phyloP scores from a whole-genome alignment of 2,888 invertebrate genomes.

The Polyploca ridens region DNA sequence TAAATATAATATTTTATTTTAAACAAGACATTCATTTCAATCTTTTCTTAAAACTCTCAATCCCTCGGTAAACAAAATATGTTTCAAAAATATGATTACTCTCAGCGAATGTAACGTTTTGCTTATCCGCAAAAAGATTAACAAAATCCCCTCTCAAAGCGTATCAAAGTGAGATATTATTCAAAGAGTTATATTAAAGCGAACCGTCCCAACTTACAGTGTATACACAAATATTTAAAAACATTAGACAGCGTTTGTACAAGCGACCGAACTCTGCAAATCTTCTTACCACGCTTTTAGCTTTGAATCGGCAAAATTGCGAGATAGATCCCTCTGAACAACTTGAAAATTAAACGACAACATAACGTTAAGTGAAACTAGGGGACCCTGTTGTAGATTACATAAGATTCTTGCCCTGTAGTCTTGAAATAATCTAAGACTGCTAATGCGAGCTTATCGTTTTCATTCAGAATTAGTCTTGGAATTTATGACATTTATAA shows the following conservation, averaged over 20 bases:
- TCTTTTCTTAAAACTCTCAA: not conserved
- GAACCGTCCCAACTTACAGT: conserved; percentile 20
- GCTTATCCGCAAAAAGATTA: not conserved
- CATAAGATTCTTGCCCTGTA: too few relatives aligned
- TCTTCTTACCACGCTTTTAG: not conserved
- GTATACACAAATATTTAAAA: conserved; percentile 43
- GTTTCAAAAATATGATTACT: not conserved
- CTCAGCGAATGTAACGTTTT: not conserved
- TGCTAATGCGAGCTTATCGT: not conserved
- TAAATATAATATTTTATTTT: too few relatives aligned
- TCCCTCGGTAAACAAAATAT: not conserved
- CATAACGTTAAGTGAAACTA: not conserved
- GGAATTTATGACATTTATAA: too few relatives aligned
- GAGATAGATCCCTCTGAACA: not conserved
- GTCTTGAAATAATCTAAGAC: not conserved
- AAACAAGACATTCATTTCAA: too few relatives aligned
- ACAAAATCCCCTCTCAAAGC: conserved; percentile 11
- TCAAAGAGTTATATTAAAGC: conserved; percentile 32
- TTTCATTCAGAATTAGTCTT: not conserved
- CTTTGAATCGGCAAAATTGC: not conserved
- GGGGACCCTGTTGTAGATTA: too few relatives aligned
- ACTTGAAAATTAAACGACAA: not conserved
- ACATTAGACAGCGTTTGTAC: conserved; percentile 13
- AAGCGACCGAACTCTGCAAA: not conserved
- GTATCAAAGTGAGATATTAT: conserved; percentile 18